Evolutionary conservation across 2,888 invertebrate species (phyloP).

Genomic region (Eristalis pertinax): DNA sequence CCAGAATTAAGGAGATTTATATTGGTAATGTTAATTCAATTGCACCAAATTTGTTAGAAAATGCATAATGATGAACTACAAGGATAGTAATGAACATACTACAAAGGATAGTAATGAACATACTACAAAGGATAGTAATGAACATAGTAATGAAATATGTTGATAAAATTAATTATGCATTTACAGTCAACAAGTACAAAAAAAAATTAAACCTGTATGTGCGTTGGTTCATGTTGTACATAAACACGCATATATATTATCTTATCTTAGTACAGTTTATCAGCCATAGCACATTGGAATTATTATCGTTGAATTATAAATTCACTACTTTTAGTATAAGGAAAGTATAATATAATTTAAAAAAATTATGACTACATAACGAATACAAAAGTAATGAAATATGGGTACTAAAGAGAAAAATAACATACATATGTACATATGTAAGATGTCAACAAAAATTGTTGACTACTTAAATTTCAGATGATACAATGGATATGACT

Average conservation of each 20-base stretch:
- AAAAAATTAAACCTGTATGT: too few relatives aligned
- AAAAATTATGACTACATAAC: neutral
- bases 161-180: too few relatives aligned
- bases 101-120: too few relatives aligned
- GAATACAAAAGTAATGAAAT: neutral
- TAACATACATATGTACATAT: neutral
- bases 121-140: too few relatives aligned
- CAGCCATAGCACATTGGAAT: neutral
- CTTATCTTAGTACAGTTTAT: neutral
- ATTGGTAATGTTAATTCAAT: too few relatives aligned
- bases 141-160: too few relatives aligned
- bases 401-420: neutral
- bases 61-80: too few relatives aligned
- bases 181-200: too few relatives aligned
- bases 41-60: too few relatives aligned
- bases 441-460: neutral
- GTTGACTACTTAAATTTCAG: neutral
- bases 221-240: too few relatives aligned
- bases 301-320: neutral
- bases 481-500: neutral
- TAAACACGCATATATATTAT: neutral
- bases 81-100: too few relatives aligned
- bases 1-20: too few relatives aligned
- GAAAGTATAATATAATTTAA: neutral
- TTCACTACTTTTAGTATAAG: neutral